Percentiles rank a stretch among this genome's conserved stretches.
These are phyloP conservation scores for Bovichtus diacanthus DNA, from an alignment of 2,797 vertebrate species.

Conservation along the genomic window DNA sequence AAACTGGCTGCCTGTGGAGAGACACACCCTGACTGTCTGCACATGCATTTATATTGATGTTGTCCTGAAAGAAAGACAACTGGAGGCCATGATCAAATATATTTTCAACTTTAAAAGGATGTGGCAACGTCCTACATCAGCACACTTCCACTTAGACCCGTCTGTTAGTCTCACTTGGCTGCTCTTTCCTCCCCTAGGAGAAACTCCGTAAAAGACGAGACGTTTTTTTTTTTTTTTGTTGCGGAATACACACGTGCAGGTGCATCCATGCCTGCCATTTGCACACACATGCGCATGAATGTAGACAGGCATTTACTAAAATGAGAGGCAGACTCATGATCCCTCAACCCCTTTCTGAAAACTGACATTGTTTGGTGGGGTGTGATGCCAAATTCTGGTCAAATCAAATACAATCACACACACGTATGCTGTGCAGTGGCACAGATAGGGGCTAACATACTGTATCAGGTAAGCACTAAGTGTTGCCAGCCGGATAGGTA, in stretches of 20 bases:
- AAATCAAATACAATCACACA: not conserved
- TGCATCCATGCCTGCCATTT: constrained; percentile 39
- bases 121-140: constrained; percentile 66
- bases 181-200: constrained; percentile 55
- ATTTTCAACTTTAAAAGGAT: constrained; percentile 66
- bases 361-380: not conserved
- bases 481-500: not conserved
- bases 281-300: not conserved
- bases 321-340: not conserved
- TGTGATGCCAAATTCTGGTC: not conserved
- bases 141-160: constrained; percentile 71
- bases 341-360: constrained; percentile 6
- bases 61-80: constrained; percentile 63
- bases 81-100: constrained; percentile 69
- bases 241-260: constrained; percentile 29
- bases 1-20: constrained; percentile 46
- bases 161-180: constrained; percentile 75
- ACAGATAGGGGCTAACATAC: not conserved
- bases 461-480: not conserved
- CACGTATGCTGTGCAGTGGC: not conserved
- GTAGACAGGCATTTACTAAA: constrained; percentile 1
- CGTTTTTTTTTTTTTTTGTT: constrained; percentile 58
- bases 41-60: constrained; percentile 53
- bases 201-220: constrained; percentile 52
- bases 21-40: constrained; percentile 21